A percentile compares a stretch with the other conserved stretches of the same genome.
Evolutionary conservation across 92 coral and sea anemone genomes (phyloP).

Genomic region (Palythoa grandiflora): DNA sequence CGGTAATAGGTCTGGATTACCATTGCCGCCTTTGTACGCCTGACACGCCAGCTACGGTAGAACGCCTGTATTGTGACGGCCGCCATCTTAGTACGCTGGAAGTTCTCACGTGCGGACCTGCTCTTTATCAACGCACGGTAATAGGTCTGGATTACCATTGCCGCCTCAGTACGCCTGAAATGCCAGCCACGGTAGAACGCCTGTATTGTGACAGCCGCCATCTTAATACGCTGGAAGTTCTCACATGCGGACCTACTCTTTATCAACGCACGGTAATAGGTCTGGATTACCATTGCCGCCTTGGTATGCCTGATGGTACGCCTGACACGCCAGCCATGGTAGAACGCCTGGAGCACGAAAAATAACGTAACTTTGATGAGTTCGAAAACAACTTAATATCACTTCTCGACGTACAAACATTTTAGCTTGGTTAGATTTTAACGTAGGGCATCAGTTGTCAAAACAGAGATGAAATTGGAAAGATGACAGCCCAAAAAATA

Average conservation of each 20-base stretch:
- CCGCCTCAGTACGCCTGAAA: constrained; percentile 67
- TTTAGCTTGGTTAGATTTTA: neutral
- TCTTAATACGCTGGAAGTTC: constrained; percentile 61
- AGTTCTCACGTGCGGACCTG: constrained; percentile 55
- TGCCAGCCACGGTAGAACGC: constrained; percentile 69
- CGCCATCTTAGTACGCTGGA: constrained; percentile 59
- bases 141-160: constrained; percentile 70
- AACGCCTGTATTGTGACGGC: constrained; percentile 66
- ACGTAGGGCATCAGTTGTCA: neutral
- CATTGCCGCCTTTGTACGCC: constrained; percentile 62
- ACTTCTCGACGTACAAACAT: too few species aligned
- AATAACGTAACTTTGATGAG: neutral
- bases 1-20: constrained; percentile 78
- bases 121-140: constrained; percentile 70
- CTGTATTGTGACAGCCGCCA: constrained; percentile 68
- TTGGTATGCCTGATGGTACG: constrained; percentile 17
- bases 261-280: constrained; percentile 71
- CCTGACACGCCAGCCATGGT: constrained; percentile 74
- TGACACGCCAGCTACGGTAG: constrained; percentile 72
- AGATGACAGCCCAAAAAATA: too few species aligned
- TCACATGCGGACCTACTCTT: constrained; percentile 51
- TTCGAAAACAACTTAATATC: too few species aligned
- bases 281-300: constrained; percentile 73
- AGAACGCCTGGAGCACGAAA: constrained; percentile 59
- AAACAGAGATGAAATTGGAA: too few species aligned